A percentile compares a stretch with the other conserved stretches of the same genome.
phyloP scores from a whole-genome alignment of 2,888 invertebrate genomes.

The Plagodis dolabraria region DNA sequence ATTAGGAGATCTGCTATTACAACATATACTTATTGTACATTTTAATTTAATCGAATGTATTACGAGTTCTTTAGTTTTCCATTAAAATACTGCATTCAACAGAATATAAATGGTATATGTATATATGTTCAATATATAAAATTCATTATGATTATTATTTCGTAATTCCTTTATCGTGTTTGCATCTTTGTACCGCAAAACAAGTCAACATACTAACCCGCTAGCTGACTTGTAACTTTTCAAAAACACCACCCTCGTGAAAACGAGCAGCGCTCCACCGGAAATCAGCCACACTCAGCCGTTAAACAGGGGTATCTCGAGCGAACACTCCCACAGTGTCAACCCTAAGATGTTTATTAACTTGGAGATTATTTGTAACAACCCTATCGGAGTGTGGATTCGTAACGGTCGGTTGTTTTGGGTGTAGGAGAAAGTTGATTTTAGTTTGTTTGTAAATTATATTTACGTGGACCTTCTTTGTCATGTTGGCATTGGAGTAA shows the following conservation, averaged over 20 bases:
- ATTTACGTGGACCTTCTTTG: too few species aligned
- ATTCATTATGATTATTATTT: too few species aligned
- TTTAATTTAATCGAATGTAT: too few species aligned
- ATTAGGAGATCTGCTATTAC: too few species aligned
- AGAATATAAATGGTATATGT: too few species aligned
- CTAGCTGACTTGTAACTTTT: slow-evolving; percentile 13
- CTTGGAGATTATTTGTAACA: slow-evolving; percentile 29
- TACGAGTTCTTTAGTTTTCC: too few species aligned
- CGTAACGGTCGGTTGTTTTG: slow-evolving; percentile 17
- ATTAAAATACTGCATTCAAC: too few species aligned
- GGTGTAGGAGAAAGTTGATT: background rate
- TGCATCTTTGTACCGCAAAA: background rate
- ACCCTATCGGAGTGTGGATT: slow-evolving; percentile 20
- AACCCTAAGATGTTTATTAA: slow-evolving; percentile 32
- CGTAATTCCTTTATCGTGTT: background rate
- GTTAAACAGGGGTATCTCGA: slow-evolving; percentile 27
- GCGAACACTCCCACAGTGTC: slow-evolving; percentile 26
- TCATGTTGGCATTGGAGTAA: too few species aligned
- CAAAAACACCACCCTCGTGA: slow-evolving; percentile 19
- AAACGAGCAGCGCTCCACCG: slow-evolving; percentile 14
- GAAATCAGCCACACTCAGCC: slow-evolving; percentile 23
- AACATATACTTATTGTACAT: too few species aligned
- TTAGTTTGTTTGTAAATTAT: too few species aligned
- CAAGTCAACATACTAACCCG: background rate
- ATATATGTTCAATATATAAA: too few species aligned